Evolutionary conservation across 2,888 invertebrate species (phyloP).

Genomic region (Tuta absoluta): DNA sequence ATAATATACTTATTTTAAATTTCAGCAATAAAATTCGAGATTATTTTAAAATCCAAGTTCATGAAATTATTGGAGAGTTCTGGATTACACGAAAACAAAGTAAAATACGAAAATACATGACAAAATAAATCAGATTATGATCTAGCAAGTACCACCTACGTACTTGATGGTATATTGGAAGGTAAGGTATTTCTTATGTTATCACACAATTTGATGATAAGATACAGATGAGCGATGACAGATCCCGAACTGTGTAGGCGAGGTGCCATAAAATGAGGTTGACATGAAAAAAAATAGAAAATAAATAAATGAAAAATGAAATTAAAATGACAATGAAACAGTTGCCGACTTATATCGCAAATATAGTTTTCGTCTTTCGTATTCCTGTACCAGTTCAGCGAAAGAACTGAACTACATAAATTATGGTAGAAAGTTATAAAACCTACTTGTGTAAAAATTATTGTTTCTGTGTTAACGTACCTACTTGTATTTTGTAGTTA

Average conservation of each 20-base stretch:
- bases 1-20: no score
- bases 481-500: no score
- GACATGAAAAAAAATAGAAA: background rate
- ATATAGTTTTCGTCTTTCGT: no score
- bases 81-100: background rate
- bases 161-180: background rate
- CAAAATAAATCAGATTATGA: background rate
- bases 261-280: constrained; percentile 3
- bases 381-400: no score
- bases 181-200: constrained; percentile 24
- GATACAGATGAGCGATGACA: constrained; percentile 33
- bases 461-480: no score
- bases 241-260: background rate
- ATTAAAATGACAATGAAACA: no score
- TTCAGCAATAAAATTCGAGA: no score
- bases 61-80: background rate
- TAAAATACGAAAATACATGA: background rate
- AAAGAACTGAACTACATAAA: no score
- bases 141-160: background rate
- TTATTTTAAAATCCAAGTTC: background rate
- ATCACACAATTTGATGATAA: constrained; percentile 38
- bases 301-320: background rate
- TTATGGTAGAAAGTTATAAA: no score
- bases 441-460: no score
- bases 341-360: no score